Evolutionary conservation across 1,140 invertebrate species (phyloP).

Genomic region (Drosophila ananassae): DNA sequence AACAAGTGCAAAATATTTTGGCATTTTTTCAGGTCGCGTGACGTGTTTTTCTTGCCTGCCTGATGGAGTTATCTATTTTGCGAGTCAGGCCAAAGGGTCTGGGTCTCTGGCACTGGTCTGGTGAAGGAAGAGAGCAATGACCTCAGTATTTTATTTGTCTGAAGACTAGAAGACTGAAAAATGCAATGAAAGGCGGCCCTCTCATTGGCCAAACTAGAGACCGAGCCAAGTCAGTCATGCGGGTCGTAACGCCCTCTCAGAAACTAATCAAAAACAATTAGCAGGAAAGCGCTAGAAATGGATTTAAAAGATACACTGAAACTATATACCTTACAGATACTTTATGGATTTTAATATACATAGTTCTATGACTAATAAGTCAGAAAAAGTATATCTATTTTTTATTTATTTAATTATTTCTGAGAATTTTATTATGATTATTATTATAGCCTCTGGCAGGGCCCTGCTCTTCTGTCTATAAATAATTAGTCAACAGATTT

Average conservation of each 20-base stretch:
- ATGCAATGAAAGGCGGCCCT: slow-evolving; percentile 37
- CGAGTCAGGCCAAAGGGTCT: slow-evolving; percentile 5
- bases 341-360: neutral
- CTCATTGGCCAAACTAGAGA: slow-evolving; percentile 27
- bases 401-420: too few species aligned
- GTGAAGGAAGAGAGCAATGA: slow-evolving; percentile 13
- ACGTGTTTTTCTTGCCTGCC: slow-evolving; percentile 21
- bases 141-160: slow-evolving; percentile 23
- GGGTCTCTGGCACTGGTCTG: too few species aligned
- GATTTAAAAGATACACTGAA: slow-evolving; percentile 19
- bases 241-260: slow-evolving; percentile 62
- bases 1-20: slow-evolving; percentile 39
- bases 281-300: slow-evolving; percentile 57
- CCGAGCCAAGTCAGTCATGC: slow-evolving; percentile 45
- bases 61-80: slow-evolving; percentile 30
- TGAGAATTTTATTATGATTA: slow-evolving; percentile 44
- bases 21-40: slow-evolving; percentile 40
- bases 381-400: too few species aligned
- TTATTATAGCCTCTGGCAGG: slow-evolving; percentile 14
- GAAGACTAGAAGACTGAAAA: neutral
- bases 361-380: too few species aligned
- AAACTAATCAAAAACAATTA: slow-evolving; percentile 77
- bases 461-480: slow-evolving; percentile 1
- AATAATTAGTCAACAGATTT: slow-evolving; percentile 32
- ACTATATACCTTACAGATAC: neutral